Evolutionary conservation across 2,888 invertebrate genomes (phyloP).

Genomic region (Lasioglossum calceatum): DNA sequence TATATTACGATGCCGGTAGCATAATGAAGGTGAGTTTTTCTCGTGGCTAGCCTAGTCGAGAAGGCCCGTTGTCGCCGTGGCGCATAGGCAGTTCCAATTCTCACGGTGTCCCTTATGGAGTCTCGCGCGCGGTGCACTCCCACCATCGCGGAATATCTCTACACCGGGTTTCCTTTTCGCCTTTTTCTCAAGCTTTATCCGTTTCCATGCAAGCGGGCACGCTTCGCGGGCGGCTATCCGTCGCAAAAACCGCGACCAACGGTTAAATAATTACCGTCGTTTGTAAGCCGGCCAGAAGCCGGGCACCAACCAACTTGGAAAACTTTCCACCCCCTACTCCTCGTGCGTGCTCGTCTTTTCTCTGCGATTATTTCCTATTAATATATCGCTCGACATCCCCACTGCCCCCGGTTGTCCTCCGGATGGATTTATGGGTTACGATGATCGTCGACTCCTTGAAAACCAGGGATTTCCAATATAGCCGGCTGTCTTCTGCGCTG

Average conservation of each 20-base stretch:
- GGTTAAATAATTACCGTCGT: constrained; percentile 62
- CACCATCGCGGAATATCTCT: constrained; percentile 66
- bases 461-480: not conserved
- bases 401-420: not conserved
- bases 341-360: not conserved
- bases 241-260: constrained; percentile 48
- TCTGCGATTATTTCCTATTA: constrained; percentile 36
- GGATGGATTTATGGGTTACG: not conserved
- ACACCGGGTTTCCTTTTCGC: constrained; percentile 55
- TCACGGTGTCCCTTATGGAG: constrained; percentile 82
- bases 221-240: constrained; percentile 44
- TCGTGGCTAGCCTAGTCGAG: constrained; percentile 69
- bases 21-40: constrained; percentile 84
- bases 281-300: constrained; percentile 27
- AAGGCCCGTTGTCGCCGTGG: constrained; percentile 70
- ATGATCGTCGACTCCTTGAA: not conserved
- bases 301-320: constrained; percentile 15
- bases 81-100: constrained; percentile 81
- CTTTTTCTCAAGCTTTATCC: constrained; percentile 46
- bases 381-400: constrained; percentile 13
- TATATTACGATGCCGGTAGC: constrained; percentile 81
- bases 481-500: not conserved
- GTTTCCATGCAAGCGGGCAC: constrained; percentile 13
- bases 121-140: constrained; percentile 67
- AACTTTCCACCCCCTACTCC: constrained; percentile 28